Percentiles rank a stretch among this genome's conserved stretches.
Evolutionary conservation across 2,888 invertebrate genomes (phyloP).

Genomic region (Galerucella nymphaeae): DNA sequence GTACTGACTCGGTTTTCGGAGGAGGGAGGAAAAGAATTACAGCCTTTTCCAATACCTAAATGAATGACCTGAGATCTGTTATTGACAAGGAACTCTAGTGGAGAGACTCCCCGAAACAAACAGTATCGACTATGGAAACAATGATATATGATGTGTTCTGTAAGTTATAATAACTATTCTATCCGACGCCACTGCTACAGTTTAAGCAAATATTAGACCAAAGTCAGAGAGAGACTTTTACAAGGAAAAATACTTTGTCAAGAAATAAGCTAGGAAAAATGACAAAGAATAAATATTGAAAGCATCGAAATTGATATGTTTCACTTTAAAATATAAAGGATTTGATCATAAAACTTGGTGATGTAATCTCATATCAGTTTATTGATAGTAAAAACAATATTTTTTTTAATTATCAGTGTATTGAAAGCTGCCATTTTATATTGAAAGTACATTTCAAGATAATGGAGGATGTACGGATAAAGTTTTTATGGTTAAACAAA

Average conservation of each 20-base stretch:
- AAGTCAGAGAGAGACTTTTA: constrained; percentile 25
- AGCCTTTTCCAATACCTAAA: too few relatives aligned
- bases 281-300: constrained; percentile 25
- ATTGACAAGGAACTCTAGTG: too few relatives aligned
- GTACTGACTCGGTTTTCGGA: too few relatives aligned
- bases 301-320: constrained; percentile 8
- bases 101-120: too few relatives aligned
- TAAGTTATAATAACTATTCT: too few relatives aligned
- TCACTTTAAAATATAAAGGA: background rate
- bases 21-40: too few relatives aligned
- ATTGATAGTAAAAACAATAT: background rate
- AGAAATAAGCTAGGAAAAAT: constrained; percentile 29
- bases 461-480: too few relatives aligned
- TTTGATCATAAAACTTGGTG: background rate
- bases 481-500: too few relatives aligned
- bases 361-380: background rate
- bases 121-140: too few relatives aligned
- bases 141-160: too few relatives aligned
- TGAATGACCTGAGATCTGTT: too few relatives aligned
- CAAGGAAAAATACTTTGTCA: constrained; percentile 30
- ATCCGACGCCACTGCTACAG: constrained; percentile 1
- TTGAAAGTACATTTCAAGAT: too few relatives aligned
- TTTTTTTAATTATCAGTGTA: background rate
- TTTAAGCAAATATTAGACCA: constrained; percentile 29
- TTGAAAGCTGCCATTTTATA: background rate